phyloP scores from a whole-genome alignment of 2,888 invertebrate genomes.

The Pasiphila rectangulata region DNA sequence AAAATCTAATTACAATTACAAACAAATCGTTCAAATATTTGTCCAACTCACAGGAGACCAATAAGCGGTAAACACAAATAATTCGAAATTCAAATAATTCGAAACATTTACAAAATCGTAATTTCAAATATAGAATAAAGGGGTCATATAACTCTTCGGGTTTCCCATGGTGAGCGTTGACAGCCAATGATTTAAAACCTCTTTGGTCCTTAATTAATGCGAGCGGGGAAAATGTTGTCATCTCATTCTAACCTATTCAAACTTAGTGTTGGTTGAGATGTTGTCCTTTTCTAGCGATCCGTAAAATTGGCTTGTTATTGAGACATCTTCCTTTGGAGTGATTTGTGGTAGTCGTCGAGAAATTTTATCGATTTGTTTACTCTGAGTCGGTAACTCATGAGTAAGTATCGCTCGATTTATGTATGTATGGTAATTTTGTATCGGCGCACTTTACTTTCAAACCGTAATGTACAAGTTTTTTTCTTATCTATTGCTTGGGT shows the following conservation, averaged over 20 bases:
- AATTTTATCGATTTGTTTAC: conserved; percentile 77
- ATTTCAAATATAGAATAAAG: conserved; percentile 81
- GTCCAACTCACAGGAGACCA: conserved; percentile 53
- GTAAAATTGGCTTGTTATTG: conserved; percentile 67
- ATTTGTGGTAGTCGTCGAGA: conserved; percentile 65
- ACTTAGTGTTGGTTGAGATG: conserved; percentile 22
- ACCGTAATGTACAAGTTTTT: conserved; percentile 24
- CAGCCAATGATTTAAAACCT: conserved; percentile 75
- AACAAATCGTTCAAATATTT: conserved; percentile 37
- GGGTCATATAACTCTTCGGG: conserved; percentile 73
- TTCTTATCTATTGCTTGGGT: conserved; percentile 12
- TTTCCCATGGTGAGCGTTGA: conserved; percentile 79
- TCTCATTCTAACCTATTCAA: conserved; percentile 50
- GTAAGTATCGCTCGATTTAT: conserved; percentile 54
- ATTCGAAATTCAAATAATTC: conserved; percentile 62
- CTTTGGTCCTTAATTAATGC: conserved; percentile 74
- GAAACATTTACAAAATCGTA: conserved; percentile 73
- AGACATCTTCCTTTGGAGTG: conserved; percentile 71
- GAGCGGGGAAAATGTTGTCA: conserved; percentile 47
- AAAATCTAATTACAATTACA: conserved; percentile 31
- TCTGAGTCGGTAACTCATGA: conserved; percentile 62
- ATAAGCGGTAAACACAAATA: conserved; percentile 48
- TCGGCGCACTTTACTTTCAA: conserved; percentile 49
- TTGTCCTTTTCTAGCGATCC: conserved; percentile 46
- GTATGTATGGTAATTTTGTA: conserved; percentile 62